phyloP scores from a whole-genome alignment of 2,797 vertebrate genomes.

The Pelodytes ibericus region DNA sequence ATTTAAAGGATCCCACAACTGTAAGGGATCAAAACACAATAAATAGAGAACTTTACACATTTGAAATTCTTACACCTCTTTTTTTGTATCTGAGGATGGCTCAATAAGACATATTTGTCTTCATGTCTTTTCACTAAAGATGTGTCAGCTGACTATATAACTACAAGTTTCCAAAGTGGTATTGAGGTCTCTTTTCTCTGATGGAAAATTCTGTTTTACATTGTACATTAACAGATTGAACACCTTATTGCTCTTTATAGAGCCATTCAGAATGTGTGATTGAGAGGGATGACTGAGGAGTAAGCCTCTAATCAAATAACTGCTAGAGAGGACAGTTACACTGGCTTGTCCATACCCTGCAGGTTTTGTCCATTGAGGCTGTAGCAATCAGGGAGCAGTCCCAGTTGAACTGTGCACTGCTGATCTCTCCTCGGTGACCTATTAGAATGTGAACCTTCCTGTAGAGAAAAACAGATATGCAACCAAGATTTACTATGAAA shows the following conservation, averaged over 20 bases:
- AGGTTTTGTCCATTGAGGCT: constrained; percentile 91
- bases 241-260: too few species aligned
- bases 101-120: too few species aligned
- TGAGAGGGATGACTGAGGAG: too few species aligned
- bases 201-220: too few species aligned
- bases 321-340: neutral
- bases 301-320: too few species aligned
- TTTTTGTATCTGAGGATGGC: too few species aligned
- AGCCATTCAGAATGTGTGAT: too few species aligned
- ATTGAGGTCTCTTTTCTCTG: too few species aligned
- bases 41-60: neutral
- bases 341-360: constrained; percentile 77
- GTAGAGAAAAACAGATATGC: constrained; percentile 27
- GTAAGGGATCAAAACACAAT: constrained; percentile 9
- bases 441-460: constrained; percentile 82
- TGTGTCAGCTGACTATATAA: too few species aligned
- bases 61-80: neutral
- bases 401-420: constrained; percentile 92
- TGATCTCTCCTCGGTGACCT: constrained; percentile 88
- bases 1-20: constrained; percentile 85
- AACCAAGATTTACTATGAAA: neutral
- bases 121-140: too few species aligned
- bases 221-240: too few species aligned
- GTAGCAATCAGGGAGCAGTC: constrained; percentile 86
- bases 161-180: neutral